These are phyloP conservation scores for Hyposoter didymator DNA, from an alignment of 2,888 invertebrate species.

Conservation along the genomic window DNA sequence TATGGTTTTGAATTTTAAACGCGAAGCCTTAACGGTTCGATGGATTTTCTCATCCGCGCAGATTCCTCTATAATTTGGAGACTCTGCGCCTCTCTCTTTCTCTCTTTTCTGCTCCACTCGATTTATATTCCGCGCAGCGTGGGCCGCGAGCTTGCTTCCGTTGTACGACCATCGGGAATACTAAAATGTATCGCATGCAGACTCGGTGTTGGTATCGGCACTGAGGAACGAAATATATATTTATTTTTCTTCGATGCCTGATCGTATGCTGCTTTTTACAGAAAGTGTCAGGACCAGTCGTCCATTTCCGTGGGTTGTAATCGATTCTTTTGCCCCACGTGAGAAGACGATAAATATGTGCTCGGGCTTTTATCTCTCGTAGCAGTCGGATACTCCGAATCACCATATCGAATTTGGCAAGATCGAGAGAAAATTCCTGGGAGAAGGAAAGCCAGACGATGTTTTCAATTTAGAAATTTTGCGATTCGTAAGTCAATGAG, in stretches of 20 bases:
- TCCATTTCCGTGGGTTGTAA: conserved; percentile 58
- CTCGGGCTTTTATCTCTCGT: conserved; percentile 41
- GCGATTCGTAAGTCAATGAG: neutral
- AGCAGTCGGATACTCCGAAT: neutral
- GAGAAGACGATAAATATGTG: conserved; percentile 33
- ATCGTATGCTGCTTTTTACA: conserved; percentile 31
- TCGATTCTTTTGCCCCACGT: conserved; percentile 57
- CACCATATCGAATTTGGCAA: conserved; percentile 2
- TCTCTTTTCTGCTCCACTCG: conserved; percentile 17
- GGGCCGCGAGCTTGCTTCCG: conserved; percentile 53
- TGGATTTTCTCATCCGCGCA: conserved; percentile 55
- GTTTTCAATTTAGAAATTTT: neutral
- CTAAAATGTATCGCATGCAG: conserved; percentile 36
- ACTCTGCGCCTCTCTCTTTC: conserved; percentile 23
- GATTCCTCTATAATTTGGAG: conserved; percentile 12
- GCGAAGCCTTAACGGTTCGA: conserved; percentile 45
- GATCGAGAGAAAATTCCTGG: neutral
- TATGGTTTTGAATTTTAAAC: neutral
- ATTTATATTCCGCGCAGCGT: conserved; percentile 57
- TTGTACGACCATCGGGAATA: conserved; percentile 25
- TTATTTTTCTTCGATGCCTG: conserved; percentile 29
- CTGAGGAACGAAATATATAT: conserved; percentile 19
- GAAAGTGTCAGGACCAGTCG: conserved; percentile 4
- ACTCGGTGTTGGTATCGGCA: conserved; percentile 21
- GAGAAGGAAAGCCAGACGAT: neutral